A percentile compares a stretch with the other conserved stretches of the same genome.
Conservation (phyloP, 2,113 vertebrate species). For the Varanus salvator region DNA sequence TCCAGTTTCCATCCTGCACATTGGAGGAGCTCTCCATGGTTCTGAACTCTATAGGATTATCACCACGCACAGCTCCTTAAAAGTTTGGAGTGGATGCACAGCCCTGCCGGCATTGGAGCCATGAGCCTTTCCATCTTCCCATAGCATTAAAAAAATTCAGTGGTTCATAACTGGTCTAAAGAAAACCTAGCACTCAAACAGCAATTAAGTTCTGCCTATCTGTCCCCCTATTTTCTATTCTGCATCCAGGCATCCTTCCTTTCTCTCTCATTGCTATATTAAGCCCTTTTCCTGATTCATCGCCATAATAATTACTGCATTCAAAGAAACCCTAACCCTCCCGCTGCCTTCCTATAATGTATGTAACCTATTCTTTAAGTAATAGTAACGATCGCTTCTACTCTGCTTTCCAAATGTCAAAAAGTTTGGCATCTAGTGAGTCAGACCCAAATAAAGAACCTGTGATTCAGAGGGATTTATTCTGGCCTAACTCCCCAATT, state of each 20-base stretch:
- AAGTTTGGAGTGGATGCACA: no score
- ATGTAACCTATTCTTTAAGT: constrained; percentile 10
- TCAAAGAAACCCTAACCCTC: not conserved
- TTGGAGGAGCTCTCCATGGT: no score
- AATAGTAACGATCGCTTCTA: not conserved
- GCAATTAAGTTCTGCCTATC: not conserved
- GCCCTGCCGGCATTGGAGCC: no score
- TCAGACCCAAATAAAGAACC: constrained; percentile 16
- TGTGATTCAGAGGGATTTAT: constrained; percentile 49
- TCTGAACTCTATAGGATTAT: no score
- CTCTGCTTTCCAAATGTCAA: constrained; percentile 19
- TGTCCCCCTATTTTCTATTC: not conserved
- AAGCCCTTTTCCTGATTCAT: not conserved
- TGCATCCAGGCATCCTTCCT: not conserved
- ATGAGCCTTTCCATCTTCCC: not conserved
- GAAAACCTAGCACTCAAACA: constrained; percentile 15
- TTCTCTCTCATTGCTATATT: not conserved
- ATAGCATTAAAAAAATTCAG: not conserved
- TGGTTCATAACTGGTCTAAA: not conserved
- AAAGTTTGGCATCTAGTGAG: not conserved
- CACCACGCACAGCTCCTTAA: no score
- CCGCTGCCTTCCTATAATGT: constrained; percentile 12
- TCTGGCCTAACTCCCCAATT: not conserved
- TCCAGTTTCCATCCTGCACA: no score
- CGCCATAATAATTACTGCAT: not conserved